Evolutionary conservation across 1,140 invertebrate species (phyloP), one percentile per base, ranked within the genome.

Genomic region (Trichogramma pretiosum): DNA sequence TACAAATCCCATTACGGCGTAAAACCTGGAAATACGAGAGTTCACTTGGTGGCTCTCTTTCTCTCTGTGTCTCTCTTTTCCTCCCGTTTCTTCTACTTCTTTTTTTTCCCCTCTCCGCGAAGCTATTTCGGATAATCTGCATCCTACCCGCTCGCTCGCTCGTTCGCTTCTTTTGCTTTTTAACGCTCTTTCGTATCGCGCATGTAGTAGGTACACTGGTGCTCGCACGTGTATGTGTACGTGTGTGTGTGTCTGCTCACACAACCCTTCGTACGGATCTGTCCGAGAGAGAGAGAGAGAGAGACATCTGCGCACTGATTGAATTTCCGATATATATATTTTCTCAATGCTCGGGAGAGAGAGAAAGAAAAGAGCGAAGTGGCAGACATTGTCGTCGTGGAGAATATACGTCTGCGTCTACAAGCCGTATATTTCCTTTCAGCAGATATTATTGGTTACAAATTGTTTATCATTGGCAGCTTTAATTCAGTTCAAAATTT

Each of bases 281-380:
- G 24, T 13, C 23, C 44, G 51, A 52, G 55, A 59, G 53, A 57
- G 55, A 51, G 56, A 65, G 63, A 61, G 60, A 68, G 68, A 67
- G 68, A 70, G 68, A 72, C 69, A 72, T 72, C 69, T 72, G 69
- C 63, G 69, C 66, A 60, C 62, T 72, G 69, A 72, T 72, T 72
- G 69, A 72, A 72, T 72, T 65, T 70, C 65, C 61, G 64, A 67
- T 70, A 69, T 67, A 61, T 59, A n/a, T n/a, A 66, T 61, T 61
- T 57, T 50, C 61, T 67, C 61, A 13, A 19, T 19, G 23, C 32
- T n/a, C n/a, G 36, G 64, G 65, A 67, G 65, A 66, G 58, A 62
- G 60, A 61, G 61, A 64, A 60, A 65, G 64, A 3, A 24, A 17
- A 19, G n/a, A 30, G 3, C 11, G 36, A 22, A n/a, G 24, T 28